Evolutionary conservation across 2,888 invertebrate genomes (phyloP).

Genomic region (Herminia tarsipennalis): DNA sequence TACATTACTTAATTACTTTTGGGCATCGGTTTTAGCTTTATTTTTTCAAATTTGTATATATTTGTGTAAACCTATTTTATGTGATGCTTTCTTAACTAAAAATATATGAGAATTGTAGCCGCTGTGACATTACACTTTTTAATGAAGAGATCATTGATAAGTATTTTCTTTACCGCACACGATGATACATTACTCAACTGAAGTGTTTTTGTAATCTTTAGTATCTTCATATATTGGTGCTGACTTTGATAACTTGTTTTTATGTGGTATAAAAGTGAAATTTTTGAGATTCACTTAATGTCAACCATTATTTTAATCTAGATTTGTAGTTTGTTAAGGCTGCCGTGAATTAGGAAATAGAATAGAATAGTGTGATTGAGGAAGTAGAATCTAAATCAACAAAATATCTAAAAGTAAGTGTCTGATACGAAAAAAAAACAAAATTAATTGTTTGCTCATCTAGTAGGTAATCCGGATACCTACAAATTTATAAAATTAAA

Average conservation of each 20-base stretch:
- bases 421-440: too few relatives aligned
- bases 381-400: neutral
- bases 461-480: too few relatives aligned
- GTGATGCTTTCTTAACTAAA: too few relatives aligned
- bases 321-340: neutral
- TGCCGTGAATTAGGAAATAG: neutral
- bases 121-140: too few relatives aligned
- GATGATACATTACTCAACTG: constrained; percentile 44
- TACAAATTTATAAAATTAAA: too few relatives aligned
- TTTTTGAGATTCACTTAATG: constrained; percentile 40
- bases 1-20: too few relatives aligned
- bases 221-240: constrained; percentile 39
- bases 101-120: too few relatives aligned
- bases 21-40: too few relatives aligned
- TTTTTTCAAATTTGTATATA: too few relatives aligned
- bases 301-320: constrained; percentile 7
- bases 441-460: too few relatives aligned
- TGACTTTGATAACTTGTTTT: constrained; percentile 39
- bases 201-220: constrained; percentile 36
- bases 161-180: constrained; percentile 62
- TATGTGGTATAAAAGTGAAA: constrained; percentile 32
- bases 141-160: constrained; percentile 68
- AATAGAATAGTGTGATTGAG: neutral
- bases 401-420: too few relatives aligned
- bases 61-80: too few relatives aligned